These are phyloP conservation scores for Momotus momota DNA, from an alignment of 2,797 vertebrate species.

Conservation along the genomic window DNA sequence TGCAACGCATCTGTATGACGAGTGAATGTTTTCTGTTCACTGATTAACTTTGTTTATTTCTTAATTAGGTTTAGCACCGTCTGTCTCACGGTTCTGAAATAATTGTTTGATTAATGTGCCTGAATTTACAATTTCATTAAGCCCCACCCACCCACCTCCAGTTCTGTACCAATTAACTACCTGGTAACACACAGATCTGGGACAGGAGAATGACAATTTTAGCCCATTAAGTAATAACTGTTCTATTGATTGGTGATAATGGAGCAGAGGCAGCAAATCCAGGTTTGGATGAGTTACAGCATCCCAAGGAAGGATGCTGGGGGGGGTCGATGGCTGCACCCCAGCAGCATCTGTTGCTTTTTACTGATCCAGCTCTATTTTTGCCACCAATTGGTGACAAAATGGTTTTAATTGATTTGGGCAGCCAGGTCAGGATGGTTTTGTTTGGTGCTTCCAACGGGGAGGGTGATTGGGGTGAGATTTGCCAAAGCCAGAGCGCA, in stretches of 20 bases:
- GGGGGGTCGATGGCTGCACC: not conserved
- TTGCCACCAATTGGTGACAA: not conserved
- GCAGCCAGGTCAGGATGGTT: not conserved
- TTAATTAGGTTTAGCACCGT: constrained; percentile 75
- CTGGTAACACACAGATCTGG: constrained; percentile 16
- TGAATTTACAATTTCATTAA: constrained; percentile 79
- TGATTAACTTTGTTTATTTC: constrained; percentile 83
- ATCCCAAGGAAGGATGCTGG: not conserved
- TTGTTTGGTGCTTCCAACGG: not conserved
- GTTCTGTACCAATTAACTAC: constrained; percentile 71
- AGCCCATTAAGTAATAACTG: constrained; percentile 76
- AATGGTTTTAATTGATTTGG: not conserved
- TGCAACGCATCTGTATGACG: constrained; percentile 54
- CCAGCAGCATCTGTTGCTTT: not conserved
- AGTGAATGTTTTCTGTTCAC: constrained; percentile 67
- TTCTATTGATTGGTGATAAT: constrained; percentile 77
- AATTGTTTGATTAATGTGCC: constrained; percentile 79
- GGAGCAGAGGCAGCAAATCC: constrained; percentile 50
- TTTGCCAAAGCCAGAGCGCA: rapidly evolving
- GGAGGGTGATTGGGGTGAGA: rapidly evolving
- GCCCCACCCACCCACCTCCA: not conserved
- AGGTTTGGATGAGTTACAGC: not conserved
- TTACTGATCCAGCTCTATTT: rapidly evolving
- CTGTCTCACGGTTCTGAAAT: constrained; percentile 71
- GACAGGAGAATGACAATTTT: constrained; percentile 56